Conservation (phyloP, 2,888 invertebrate species). For the Cephus rjabovi region DNA sequence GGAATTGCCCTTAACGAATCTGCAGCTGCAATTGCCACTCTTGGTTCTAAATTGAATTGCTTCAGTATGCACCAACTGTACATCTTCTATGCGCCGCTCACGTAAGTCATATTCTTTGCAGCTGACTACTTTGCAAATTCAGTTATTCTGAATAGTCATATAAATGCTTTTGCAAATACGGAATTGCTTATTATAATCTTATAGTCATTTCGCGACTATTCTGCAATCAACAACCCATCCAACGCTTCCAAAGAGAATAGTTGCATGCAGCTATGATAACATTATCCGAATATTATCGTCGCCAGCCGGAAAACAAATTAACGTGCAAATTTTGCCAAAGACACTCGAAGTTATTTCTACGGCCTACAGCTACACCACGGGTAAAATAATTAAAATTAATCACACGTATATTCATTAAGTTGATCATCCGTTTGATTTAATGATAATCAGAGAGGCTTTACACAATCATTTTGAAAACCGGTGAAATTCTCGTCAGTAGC, state of each 20-base stretch:
- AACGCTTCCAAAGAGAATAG: slow-evolving; percentile 35
- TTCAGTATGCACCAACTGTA: slow-evolving; percentile 46
- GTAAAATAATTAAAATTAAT: slow-evolving; percentile 24
- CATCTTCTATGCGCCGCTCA: slow-evolving; percentile 40
- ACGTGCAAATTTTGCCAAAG: slow-evolving; percentile 38
- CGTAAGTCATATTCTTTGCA: slow-evolving; percentile 28
- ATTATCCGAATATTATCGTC: slow-evolving; percentile 38
- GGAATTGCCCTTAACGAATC: slow-evolving; percentile 30
- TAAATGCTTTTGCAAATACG: background rate
- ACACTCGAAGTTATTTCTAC: slow-evolving; percentile 30
- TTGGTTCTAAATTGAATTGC: slow-evolving; percentile 36
- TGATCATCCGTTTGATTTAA: background rate
- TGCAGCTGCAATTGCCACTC: slow-evolving; percentile 29
- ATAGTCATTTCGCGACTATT: slow-evolving; percentile 14
- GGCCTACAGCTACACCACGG: slow-evolving; percentile 34
- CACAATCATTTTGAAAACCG: slow-evolving; percentile 35
- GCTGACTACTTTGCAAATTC: no score
- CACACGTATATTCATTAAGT: no score
- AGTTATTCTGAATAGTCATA: no score
- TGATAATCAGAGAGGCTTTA: slow-evolving; percentile 33
- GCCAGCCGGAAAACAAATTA: slow-evolving; percentile 32
- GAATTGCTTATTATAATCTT: background rate
- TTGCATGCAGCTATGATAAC: slow-evolving; percentile 38
- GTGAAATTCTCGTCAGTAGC: slow-evolving; percentile 40
- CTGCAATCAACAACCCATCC: slow-evolving; percentile 37